Percentiles rank a stretch among this genome's conserved stretches.
phyloP scores from a whole-genome alignment of 1,140 invertebrate genomes.

The Mylabris phalerata region DNA sequence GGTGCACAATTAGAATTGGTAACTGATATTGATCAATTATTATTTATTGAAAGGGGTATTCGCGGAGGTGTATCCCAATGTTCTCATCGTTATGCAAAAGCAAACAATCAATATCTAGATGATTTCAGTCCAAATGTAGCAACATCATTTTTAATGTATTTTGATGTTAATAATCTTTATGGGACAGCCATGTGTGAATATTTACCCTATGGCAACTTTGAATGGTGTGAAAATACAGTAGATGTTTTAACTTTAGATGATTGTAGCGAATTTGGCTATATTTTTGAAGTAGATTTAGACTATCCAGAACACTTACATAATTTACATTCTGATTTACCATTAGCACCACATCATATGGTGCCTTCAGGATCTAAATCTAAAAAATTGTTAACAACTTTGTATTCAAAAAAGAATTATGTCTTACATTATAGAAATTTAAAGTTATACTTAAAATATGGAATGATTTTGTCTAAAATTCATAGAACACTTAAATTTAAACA shows the following conservation, averaged over 20 bases:
- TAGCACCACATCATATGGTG: constrained; percentile 35
- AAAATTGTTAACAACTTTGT: constrained; percentile 41
- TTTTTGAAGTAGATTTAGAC: constrained; percentile 45
- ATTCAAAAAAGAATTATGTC: constrained; percentile 38
- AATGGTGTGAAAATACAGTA: constrained; percentile 32
- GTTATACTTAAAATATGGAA: constrained; percentile 18
- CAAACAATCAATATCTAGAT: constrained; percentile 19
- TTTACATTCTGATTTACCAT: constrained; percentile 17
- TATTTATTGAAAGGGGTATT: constrained; percentile 32
- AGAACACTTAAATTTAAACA: constrained; percentile 41
- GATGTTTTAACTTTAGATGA: constrained; percentile 31
- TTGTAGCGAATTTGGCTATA: constrained; percentile 43
- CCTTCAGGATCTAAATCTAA: constrained; percentile 17
- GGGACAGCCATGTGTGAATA: constrained; percentile 44
- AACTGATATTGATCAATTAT: constrained; percentile 33
- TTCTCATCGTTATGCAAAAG: constrained; percentile 16
- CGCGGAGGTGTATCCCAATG: constrained; percentile 23
- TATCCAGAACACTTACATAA: constrained; percentile 35
- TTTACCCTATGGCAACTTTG: constrained; percentile 42
- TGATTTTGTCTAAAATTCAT: constrained; percentile 32
- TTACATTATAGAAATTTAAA: constrained; percentile 28
- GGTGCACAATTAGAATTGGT: too few species aligned
- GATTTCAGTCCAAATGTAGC: constrained; percentile 10
- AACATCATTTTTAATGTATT: constrained; percentile 35
- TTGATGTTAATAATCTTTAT: constrained; percentile 51